A percentile compares a stretch with the other conserved stretches of the same genome.
These are phyloP conservation scores for Neotoxoptera formosana DNA, from an alignment of 1,140 invertebrate species.

Conservation along the genomic window DNA sequence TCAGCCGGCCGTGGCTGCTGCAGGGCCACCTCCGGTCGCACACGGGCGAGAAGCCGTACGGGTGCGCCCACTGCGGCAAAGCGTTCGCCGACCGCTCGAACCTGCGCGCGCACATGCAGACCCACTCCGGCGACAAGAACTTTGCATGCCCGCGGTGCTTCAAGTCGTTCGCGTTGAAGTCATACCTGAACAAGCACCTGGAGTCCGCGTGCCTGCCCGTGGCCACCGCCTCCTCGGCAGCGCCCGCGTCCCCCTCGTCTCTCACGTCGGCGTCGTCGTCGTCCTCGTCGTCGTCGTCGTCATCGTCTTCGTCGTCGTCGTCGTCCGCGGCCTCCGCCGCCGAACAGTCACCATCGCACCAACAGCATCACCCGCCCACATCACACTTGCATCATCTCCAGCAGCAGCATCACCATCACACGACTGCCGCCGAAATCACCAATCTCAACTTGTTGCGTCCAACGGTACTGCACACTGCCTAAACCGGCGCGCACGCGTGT, in stretches of 20 bases:
- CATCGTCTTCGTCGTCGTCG: neutral
- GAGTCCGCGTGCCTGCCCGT: slow-evolving; percentile 86
- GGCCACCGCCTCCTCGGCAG: slow-evolving; percentile 61
- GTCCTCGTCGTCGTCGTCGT: slow-evolving; percentile 57
- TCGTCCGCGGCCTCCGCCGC: neutral
- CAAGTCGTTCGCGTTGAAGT: slow-evolving; percentile 95
- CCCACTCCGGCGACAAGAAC: slow-evolving; percentile 89
- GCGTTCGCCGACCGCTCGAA: slow-evolving; percentile 97
- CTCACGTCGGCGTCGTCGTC: slow-evolving; percentile 19
- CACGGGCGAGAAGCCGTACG: slow-evolving; percentile 98
- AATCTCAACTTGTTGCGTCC: slow-evolving; percentile 53
- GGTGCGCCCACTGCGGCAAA: slow-evolving; percentile 98
- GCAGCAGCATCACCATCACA: neutral
- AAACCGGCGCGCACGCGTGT: neutral
- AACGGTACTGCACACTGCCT: slow-evolving; percentile 50
- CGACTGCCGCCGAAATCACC: slow-evolving; percentile 44
- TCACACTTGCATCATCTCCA: neutral
- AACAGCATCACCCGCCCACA: neutral
- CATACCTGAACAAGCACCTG: slow-evolving; percentile 96
- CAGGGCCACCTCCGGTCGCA: slow-evolving; percentile 95
- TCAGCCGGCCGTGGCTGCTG: slow-evolving; percentile 91
- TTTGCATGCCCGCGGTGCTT: slow-evolving; percentile 88
- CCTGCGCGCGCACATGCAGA: slow-evolving; percentile 92
- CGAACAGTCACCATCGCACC: neutral
- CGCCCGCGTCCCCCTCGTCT: neutral